Evolutionary conservation across 2,888 invertebrate genomes (phyloP).

Genomic region (Carabus problematicus): DNA sequence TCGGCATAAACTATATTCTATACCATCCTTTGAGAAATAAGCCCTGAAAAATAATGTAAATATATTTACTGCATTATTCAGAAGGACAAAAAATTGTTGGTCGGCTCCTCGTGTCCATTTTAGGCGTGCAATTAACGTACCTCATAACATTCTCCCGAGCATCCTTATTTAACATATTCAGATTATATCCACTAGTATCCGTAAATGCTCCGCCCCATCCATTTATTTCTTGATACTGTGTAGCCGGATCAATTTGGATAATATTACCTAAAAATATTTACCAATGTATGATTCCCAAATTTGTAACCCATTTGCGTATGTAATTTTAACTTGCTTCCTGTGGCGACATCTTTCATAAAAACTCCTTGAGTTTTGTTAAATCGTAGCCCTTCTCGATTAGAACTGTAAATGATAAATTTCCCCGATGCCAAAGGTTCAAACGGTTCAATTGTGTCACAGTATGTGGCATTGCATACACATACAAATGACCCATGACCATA

Average conservation of each 20-base stretch:
- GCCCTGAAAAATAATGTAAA: conserved; percentile 64
- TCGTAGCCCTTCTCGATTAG: conserved; percentile 19
- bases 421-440: background rate
- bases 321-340: too few relatives aligned
- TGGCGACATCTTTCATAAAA: too few relatives aligned
- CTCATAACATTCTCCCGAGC: conserved; percentile 63
- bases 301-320: too few relatives aligned
- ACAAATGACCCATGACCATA: conserved; percentile 29
- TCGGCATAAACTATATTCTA: conserved; percentile 78
- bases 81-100: background rate
- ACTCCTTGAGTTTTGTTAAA: conserved; percentile 16
- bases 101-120: too few relatives aligned
- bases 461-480: conserved; percentile 28
- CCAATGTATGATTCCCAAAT: too few relatives aligned
- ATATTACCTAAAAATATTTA: conserved; percentile 2
- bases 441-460: conserved; percentile 31
- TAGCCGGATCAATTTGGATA: conserved; percentile 51
- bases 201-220: conserved; percentile 89
- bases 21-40: conserved; percentile 70
- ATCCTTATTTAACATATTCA: conserved; percentile 64
- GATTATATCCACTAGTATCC: conserved; percentile 72
- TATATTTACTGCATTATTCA: conserved; percentile 11
- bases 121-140: conserved; percentile 51
- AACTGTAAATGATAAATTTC: conserved; percentile 22
- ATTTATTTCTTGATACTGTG: conserved; percentile 68